phyloP scores from a whole-genome alignment of 2,888 invertebrate species.

The Xestia sexstrigata region DNA sequence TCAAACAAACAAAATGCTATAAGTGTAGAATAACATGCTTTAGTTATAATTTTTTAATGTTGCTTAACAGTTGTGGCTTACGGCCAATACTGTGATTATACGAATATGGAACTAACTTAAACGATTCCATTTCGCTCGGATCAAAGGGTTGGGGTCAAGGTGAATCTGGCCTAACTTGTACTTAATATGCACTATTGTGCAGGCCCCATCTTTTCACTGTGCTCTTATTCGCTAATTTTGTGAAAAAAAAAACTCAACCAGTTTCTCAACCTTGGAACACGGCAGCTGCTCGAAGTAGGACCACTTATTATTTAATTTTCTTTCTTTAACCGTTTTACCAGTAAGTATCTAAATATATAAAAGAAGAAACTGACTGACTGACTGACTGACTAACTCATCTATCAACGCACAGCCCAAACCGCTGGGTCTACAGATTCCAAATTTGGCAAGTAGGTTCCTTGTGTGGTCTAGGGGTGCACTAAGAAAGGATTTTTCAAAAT shows the following conservation, averaged over 20 bases:
- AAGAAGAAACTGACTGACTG: too few species aligned
- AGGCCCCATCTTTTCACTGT: not conserved
- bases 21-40: not conserved
- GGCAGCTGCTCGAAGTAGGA: conserved; percentile 4
- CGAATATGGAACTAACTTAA: not conserved
- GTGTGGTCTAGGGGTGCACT: too few species aligned
- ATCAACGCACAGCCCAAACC: too few species aligned
- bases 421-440: too few species aligned
- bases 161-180: not conserved
- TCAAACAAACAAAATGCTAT: too few species aligned
- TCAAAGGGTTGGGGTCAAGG: not conserved
- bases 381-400: too few species aligned
- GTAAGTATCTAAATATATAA: too few species aligned
- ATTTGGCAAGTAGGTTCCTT: too few species aligned
- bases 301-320: not conserved
- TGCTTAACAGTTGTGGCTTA: not conserved
- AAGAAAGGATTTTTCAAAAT: too few species aligned
- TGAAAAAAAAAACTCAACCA: not conserved
- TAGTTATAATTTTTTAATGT: not conserved
- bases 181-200: not conserved
- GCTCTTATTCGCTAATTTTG: not conserved
- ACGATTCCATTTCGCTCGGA: not conserved
- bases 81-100: not conserved
- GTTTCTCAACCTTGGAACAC: conserved; percentile 13
- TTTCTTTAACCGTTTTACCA: not conserved